Percentiles rank a stretch among this genome's conserved stretches.
These are phyloP conservation scores for Thumatha senex DNA, from an alignment of 2,888 invertebrate species.

Conservation along the genomic window DNA sequence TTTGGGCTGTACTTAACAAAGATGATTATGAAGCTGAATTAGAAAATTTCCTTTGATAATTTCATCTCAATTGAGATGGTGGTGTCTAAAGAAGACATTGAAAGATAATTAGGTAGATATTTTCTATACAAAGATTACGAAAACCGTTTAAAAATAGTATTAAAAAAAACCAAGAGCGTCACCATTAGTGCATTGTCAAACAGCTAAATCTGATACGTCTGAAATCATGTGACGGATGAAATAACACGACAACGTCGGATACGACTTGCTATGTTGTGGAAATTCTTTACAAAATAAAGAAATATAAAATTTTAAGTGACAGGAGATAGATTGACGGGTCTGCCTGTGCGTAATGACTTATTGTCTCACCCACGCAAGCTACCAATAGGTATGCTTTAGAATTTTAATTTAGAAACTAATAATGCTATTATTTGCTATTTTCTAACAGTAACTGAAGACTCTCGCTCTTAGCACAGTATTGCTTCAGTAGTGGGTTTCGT, in stretches of 20 bases:
- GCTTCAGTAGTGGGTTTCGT: neutral
- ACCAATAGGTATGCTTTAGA: constrained; percentile 15
- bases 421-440: neutral
- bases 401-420: constrained; percentile 13
- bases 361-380: constrained; percentile 41
- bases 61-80: too few species aligned
- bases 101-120: too few species aligned
- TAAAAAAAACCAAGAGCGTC: too few species aligned
- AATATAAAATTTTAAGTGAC: constrained; percentile 40
- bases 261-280: constrained; percentile 38
- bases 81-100: too few species aligned
- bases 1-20: too few species aligned
- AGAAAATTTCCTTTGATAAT: too few species aligned
- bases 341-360: constrained; percentile 48
- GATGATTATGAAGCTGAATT: too few species aligned
- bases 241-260: constrained; percentile 49
- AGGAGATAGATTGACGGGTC: constrained; percentile 39
- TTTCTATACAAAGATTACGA: too few species aligned
- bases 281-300: constrained; percentile 41
- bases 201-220: constrained; percentile 63
- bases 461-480: neutral
- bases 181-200: constrained; percentile 33
- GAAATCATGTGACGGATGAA: constrained; percentile 72
- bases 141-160: too few species aligned
- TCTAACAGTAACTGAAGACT: neutral